phyloP scores from a whole-genome alignment of 1,140 invertebrate species.

The Drosophila pseudoananassae region DNA sequence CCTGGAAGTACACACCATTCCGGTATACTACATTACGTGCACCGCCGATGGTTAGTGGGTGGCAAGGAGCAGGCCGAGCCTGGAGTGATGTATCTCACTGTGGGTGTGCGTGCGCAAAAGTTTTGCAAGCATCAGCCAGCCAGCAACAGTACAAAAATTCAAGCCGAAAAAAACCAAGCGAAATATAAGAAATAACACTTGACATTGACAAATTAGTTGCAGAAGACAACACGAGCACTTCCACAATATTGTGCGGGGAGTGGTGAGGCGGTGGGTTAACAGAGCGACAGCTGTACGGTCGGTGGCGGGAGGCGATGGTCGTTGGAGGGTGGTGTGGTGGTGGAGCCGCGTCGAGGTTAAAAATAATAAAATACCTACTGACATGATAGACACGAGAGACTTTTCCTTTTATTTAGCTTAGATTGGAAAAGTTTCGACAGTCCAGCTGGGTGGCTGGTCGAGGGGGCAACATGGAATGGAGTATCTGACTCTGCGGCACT shows the following conservation, averaged over 20 bases:
- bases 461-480: background rate
- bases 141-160: slow-evolving; percentile 37
- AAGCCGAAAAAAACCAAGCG: slow-evolving; percentile 19
- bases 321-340: background rate
- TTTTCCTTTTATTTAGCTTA: slow-evolving; percentile 83
- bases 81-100: slow-evolving; percentile 44
- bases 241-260: slow-evolving; percentile 1
- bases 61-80: background rate
- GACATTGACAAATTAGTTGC: slow-evolving; percentile 83
- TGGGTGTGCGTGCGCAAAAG: slow-evolving; percentile 61
- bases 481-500: slow-evolving; percentile 60
- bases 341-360: slow-evolving; percentile 55
- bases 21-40: slow-evolving; percentile 74
- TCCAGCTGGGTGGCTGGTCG: slow-evolving; percentile 43
- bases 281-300: slow-evolving; percentile 42
- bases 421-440: slow-evolving; percentile 84
- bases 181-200: slow-evolving; percentile 83
- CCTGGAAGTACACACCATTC: slow-evolving; percentile 62
- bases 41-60: slow-evolving; percentile 34
- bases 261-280: slow-evolving; percentile 54
- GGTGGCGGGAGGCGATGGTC: slow-evolving; percentile 1
- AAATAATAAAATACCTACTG: slow-evolving; percentile 83
- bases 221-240: slow-evolving; percentile 67
- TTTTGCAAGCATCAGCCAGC: slow-evolving; percentile 51
- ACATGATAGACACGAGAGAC: slow-evolving; percentile 82